Evolutionary conservation across 2,113 vertebrate genomes (phyloP).

Genomic region (Salvelinus sp.): DNA sequence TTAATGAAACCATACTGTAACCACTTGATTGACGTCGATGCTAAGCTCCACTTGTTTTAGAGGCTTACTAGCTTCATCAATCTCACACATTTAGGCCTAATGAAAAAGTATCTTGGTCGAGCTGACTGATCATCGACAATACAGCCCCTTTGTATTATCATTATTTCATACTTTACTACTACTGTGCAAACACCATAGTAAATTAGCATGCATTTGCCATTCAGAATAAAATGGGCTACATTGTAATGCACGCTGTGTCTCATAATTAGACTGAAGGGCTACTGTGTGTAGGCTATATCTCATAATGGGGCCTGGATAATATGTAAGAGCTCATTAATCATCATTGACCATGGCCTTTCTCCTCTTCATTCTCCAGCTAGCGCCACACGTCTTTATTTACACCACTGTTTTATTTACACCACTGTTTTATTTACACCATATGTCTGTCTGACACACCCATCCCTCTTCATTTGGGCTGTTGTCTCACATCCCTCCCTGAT

Average conservation of each 20-base stretch:
- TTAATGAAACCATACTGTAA: background rate
- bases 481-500: too few species aligned
- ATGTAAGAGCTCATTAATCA: constrained; percentile 64
- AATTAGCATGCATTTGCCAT: background rate
- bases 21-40: background rate
- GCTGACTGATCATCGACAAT: background rate
- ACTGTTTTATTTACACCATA: constrained; percentile 40
- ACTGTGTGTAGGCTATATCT: constrained; percentile 34
- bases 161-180: background rate
- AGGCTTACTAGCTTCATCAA: constrained; percentile 1
- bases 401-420: constrained; percentile 27
- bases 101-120: background rate
- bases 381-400: constrained; percentile 61
- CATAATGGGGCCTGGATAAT: constrained; percentile 48
- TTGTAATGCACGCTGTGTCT: constrained; percentile 40
- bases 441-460: constrained; percentile 53
- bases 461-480: too few species aligned
- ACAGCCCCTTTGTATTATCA: too few species aligned
- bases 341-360: constrained; percentile 55
- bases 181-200: background rate
- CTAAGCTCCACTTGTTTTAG: background rate
- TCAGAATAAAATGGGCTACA: background rate
- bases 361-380: constrained; percentile 9
- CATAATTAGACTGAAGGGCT: constrained; percentile 53
- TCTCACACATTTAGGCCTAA: background rate